Conservation (phyloP, 2,888 invertebrate species). For the Mimachlamys varia region DNA sequence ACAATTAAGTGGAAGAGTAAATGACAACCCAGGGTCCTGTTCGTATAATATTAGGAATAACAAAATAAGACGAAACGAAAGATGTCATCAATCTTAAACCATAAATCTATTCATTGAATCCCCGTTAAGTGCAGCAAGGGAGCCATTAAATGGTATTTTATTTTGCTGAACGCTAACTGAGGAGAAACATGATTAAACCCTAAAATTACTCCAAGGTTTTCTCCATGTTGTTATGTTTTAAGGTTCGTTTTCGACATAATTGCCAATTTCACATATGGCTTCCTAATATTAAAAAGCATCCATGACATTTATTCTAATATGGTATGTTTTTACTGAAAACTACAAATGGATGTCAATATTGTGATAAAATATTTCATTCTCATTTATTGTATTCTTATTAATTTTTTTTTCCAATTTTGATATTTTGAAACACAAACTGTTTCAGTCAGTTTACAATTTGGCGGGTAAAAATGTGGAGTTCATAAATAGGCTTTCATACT, state of each 20-base stretch:
- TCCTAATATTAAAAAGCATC: neutral
- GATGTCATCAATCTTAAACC: neutral
- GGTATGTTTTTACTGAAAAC: no score
- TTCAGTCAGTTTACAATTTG: no score
- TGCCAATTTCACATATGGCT: neutral
- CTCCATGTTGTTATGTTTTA: neutral
- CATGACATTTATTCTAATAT: neutral
- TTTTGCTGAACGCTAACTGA: neutral
- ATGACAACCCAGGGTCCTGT: neutral
- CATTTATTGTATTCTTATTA: no score
- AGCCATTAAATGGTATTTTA: neutral
- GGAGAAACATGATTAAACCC: neutral
- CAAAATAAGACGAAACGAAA: neutral
- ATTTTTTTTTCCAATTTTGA: no score
- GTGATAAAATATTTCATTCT: no score
- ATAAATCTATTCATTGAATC: slow-evolving; percentile 4
- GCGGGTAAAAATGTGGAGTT: no score
- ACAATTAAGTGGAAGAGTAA: neutral
- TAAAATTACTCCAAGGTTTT: neutral
- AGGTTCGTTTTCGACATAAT: neutral
- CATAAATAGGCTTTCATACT: no score
- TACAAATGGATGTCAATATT: no score
- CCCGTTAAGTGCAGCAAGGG: neutral
- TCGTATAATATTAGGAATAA: neutral
- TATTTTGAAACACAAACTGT: no score